These are phyloP conservation scores for Neuroscelio doddi DNA, from an alignment of 2,888 invertebrate genomes.

Conservation along the genomic window DNA sequence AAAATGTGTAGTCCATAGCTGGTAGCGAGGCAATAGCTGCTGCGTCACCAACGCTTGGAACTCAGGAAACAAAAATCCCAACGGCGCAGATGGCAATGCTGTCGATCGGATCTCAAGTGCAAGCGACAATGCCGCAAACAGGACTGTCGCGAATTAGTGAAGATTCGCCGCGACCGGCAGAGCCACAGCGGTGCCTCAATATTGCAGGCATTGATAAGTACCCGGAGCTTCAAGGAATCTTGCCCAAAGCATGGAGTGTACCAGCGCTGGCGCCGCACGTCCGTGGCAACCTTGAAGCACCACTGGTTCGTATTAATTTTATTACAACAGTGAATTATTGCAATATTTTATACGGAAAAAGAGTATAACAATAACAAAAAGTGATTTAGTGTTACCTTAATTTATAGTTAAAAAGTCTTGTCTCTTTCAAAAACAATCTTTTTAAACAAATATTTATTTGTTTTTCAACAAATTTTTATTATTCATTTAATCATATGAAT, in stretches of 20 bases:
- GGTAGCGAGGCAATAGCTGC: slow-evolving; percentile 56
- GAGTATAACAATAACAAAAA: too few relatives aligned
- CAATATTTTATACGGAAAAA: too few relatives aligned
- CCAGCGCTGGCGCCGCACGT: slow-evolving; percentile 77
- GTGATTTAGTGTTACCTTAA: too few relatives aligned
- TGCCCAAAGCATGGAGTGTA: slow-evolving; percentile 85
- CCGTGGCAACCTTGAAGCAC: slow-evolving; percentile 82
- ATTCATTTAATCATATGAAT: too few relatives aligned
- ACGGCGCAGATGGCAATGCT: slow-evolving; percentile 51
- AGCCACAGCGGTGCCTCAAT: slow-evolving; percentile 77
- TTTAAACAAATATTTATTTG: too few relatives aligned
- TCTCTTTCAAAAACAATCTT: too few relatives aligned
- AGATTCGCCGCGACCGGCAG: slow-evolving; percentile 71
- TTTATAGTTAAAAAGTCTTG: too few relatives aligned
- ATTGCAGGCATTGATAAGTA: slow-evolving; percentile 87
- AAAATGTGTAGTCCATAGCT: too few relatives aligned
- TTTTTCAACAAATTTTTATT: too few relatives aligned
- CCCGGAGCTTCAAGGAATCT: slow-evolving; percentile 78
- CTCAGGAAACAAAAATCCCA: slow-evolving; percentile 56
- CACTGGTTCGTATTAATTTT: slow-evolving; percentile 72
- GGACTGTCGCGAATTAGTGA: slow-evolving; percentile 74
- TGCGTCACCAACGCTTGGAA: slow-evolving; percentile 47
- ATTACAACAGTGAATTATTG: too few relatives aligned
- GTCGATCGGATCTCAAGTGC: slow-evolving; percentile 54
- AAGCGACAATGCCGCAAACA: slow-evolving; percentile 53